Evolutionary conservation across 2,113 vertebrate genomes (phyloP).

Genomic region (Prunella himalayana): DNA sequence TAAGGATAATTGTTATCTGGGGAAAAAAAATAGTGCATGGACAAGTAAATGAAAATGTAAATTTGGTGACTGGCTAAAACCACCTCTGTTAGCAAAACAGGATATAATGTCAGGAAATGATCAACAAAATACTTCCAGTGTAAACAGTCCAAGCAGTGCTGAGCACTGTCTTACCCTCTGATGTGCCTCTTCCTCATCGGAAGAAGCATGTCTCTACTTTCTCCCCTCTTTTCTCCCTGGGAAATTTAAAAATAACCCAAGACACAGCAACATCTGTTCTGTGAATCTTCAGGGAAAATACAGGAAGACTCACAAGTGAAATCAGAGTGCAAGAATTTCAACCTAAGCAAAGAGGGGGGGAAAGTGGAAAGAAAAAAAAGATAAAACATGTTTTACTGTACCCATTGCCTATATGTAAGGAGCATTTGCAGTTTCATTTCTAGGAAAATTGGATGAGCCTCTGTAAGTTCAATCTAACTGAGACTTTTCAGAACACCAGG

Average conservation of each 20-base stretch:
- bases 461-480: not conserved
- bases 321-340: not conserved
- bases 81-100: not conserved
- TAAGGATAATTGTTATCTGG: not conserved
- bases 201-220: not conserved
- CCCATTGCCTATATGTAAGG: not conserved
- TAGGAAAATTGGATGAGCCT: not conserved
- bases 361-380: not conserved
- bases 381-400: not conserved
- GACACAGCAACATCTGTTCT: not conserved
- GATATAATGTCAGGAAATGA: not conserved
- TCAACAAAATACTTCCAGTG: not conserved
- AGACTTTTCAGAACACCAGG: not conserved
- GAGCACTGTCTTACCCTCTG: not conserved
- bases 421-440: not conserved
- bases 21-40: no score
- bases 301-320: not conserved
- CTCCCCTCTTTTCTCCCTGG: not conserved
- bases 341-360: accelerated
- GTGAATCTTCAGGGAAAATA: constrained; percentile 10
- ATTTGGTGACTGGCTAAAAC: not conserved
- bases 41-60: not conserved
- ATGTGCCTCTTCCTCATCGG: not conserved
- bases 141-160: not conserved
- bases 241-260: constrained; percentile 18